These are phyloP conservation scores for Brienomyrus brachyistius DNA, from an alignment of 2,113 vertebrate genomes.

Conservation along the genomic window DNA sequence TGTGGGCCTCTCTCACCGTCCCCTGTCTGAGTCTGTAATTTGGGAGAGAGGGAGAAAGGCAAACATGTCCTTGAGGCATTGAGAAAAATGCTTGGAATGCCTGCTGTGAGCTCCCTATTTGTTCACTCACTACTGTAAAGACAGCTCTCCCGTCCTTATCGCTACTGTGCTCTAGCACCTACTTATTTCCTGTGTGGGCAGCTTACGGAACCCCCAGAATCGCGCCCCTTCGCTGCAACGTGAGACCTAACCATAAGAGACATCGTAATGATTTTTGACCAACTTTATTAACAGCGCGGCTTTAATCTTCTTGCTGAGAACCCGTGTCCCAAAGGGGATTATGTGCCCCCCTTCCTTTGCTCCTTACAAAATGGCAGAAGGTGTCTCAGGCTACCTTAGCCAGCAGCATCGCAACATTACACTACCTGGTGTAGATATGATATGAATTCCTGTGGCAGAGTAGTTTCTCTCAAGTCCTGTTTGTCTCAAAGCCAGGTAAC, in stretches of 20 bases:
- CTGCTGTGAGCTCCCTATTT: constrained; percentile 30
- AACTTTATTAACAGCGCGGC: background rate
- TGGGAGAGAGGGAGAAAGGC: constrained; percentile 36
- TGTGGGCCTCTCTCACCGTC: constrained; percentile 9
- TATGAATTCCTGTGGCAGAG: constrained; percentile 4
- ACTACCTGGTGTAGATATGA: background rate
- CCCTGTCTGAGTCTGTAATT: constrained; percentile 51
- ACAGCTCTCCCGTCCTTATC: background rate
- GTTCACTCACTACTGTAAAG: constrained; percentile 28
- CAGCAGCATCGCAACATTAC: background rate
- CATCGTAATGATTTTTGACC: background rate
- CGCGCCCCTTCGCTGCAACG: background rate
- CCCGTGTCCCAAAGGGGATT: background rate
- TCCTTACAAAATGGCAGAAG: background rate
- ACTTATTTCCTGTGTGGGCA: background rate
- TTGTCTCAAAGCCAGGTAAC: background rate
- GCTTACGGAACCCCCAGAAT: background rate
- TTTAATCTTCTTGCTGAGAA: background rate
- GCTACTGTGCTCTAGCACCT: background rate
- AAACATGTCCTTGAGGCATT: constrained; percentile 51
- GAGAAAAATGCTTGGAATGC: constrained; percentile 54
- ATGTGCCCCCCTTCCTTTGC: background rate
- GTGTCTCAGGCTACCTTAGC: background rate
- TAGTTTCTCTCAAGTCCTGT: constrained; percentile 8
- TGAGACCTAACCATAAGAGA: background rate